Evolutionary conservation across 2,113 vertebrate genomes (phyloP).

Genomic region (Erythrocercus mccallii): DNA sequence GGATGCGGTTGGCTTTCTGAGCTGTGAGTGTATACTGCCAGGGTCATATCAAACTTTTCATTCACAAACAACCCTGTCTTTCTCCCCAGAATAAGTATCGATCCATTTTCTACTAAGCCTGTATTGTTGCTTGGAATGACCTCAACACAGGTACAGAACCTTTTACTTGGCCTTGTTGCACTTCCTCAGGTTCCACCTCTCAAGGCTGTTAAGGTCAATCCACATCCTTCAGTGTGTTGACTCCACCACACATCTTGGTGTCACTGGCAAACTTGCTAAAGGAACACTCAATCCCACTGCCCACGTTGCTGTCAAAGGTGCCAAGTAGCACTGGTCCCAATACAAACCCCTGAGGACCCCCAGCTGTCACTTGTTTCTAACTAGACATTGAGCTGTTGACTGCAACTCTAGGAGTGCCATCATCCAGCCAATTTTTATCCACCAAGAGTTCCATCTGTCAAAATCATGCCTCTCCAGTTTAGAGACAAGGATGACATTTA

Average conservation of each 20-base stretch:
- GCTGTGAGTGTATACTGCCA: not conserved
- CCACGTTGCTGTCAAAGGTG: not conserved
- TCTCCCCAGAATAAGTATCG: fast-evolving
- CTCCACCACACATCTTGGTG: not conserved
- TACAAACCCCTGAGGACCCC: not conserved
- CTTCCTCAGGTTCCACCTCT: not conserved
- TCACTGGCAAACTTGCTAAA: not conserved
- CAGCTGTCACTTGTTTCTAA: not conserved
- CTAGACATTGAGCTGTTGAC: not conserved
- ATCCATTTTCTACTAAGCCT: not conserved
- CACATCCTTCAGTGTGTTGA: not conserved
- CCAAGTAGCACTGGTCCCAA: not conserved
- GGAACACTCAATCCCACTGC: not conserved
- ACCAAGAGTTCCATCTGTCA: not conserved
- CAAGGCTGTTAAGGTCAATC: not conserved
- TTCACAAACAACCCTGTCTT: not conserved
- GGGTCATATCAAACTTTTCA: not conserved
- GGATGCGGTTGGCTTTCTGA: fast-evolving
- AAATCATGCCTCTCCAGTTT: not conserved
- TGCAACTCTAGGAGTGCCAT: not conserved
- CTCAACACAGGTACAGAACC: not conserved
- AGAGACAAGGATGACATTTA: not conserved
- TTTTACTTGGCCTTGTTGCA: not conserved
- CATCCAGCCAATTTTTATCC: not conserved
- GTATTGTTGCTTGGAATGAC: not conserved